These are phyloP conservation scores for Sinotaia quadrata DNA, from an alignment of 2,888 invertebrate species.

Conservation along the genomic window DNA sequence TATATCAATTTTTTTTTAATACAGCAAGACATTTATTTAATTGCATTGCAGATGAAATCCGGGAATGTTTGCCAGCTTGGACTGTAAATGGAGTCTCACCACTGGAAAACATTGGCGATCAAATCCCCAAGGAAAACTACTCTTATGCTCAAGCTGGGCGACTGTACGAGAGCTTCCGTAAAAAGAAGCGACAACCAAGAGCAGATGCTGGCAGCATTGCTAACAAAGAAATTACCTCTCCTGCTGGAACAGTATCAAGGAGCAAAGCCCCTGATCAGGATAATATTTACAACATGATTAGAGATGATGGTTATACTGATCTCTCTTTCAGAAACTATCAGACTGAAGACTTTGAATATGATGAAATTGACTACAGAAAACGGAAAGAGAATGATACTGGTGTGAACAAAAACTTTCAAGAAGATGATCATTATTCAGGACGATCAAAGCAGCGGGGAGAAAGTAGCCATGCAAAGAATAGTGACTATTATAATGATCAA, in stretches of 20 bases:
- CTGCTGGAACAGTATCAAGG: slow-evolving; percentile 39
- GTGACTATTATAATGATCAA: slow-evolving; percentile 6
- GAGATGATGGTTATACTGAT: neutral
- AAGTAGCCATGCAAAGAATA: slow-evolving; percentile 9
- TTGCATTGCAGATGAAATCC: slow-evolving; percentile 40
- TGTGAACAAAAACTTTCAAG: slow-evolving; percentile 17
- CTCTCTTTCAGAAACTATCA: too few relatives aligned
- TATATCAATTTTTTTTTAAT: neutral
- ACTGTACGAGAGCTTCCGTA: slow-evolving; percentile 43
- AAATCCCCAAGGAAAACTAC: slow-evolving; percentile 35
- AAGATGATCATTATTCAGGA: slow-evolving; percentile 9
- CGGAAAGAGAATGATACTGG: too few relatives aligned
- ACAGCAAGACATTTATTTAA: neutral
- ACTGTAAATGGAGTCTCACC: slow-evolving; percentile 41
- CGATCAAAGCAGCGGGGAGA: neutral
- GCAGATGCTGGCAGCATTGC: neutral
- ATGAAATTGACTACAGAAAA: neutral
- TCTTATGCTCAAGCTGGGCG: slow-evolving; percentile 43
- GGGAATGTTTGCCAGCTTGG: slow-evolving; percentile 37
- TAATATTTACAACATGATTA: neutral
- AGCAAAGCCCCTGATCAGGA: slow-evolving; percentile 30
- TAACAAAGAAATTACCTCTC: slow-evolving; percentile 26
- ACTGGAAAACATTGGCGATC: slow-evolving; percentile 38
- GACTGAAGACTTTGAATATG: neutral
- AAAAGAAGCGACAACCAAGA: slow-evolving; percentile 24